These are phyloP conservation scores for Strix uralensis DNA, from an alignment of 2,113 vertebrate species.

Conservation along the genomic window DNA sequence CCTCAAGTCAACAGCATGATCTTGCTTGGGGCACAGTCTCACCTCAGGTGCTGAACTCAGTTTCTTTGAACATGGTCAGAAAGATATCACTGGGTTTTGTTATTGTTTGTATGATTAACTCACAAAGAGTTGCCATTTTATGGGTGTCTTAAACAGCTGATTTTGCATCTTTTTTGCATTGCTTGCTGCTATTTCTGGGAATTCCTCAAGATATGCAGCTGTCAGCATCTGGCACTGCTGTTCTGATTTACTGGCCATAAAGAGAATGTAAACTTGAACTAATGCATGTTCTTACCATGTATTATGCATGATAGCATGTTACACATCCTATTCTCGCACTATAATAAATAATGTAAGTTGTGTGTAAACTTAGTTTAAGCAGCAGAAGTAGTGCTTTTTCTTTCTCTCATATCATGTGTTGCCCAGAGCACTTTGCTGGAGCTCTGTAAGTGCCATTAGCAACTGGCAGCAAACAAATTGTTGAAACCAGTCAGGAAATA, in stretches of 20 bases:
- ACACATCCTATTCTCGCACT: constrained; percentile 13
- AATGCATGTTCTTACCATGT: constrained; percentile 49
- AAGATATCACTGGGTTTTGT: background rate
- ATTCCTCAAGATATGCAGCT: background rate
- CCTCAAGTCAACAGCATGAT: background rate
- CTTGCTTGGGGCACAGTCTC: background rate
- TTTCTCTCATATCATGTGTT: background rate
- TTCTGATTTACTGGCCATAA: background rate
- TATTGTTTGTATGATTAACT: background rate
- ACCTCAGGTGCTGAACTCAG: background rate
- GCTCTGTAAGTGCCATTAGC: background rate
- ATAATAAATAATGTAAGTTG: constrained; percentile 8
- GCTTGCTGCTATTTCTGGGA: constrained; percentile 19
- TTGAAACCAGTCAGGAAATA: background rate
- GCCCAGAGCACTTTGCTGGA: background rate
- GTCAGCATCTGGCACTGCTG: background rate
- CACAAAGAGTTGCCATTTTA: background rate
- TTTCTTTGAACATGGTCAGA: background rate
- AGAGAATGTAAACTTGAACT: constrained; percentile 26
- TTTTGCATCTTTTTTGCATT: background rate
- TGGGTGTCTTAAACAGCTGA: background rate
- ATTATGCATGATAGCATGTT: constrained; percentile 41
- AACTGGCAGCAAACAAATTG: background rate
- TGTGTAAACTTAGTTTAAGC: background rate
- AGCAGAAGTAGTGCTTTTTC: background rate